phyloP scores from a whole-genome alignment of 1,140 invertebrate genomes.

The Andricus grossulariae region DNA sequence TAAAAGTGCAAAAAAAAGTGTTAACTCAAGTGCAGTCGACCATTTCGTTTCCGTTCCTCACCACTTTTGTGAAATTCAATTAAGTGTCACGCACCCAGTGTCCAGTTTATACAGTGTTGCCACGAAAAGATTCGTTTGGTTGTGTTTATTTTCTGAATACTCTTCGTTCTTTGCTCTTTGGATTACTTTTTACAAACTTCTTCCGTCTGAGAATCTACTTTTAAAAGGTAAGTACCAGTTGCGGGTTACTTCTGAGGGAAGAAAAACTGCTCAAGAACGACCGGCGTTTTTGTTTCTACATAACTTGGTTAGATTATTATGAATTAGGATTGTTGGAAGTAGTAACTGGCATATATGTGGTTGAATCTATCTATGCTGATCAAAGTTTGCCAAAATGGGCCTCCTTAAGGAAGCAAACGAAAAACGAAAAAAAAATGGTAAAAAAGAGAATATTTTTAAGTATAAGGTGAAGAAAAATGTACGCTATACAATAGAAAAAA shows the following conservation, averaged over 20 bases:
- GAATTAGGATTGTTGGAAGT: too few relatives aligned
- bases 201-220: neutral
- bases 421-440: too few relatives aligned
- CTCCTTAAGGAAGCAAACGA: too few relatives aligned
- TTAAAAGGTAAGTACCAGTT: neutral
- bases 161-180: neutral
- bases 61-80: neutral
- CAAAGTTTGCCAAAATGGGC: too few relatives aligned
- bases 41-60: neutral
- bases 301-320: too few relatives aligned
- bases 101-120: neutral
- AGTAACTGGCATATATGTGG: too few relatives aligned
- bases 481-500: too few relatives aligned
- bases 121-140: slow-evolving; percentile 1
- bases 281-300: too few relatives aligned
- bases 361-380: too few relatives aligned
- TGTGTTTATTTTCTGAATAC: neutral
- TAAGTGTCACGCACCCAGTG: neutral
- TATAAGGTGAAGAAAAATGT: neutral
- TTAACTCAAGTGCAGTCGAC: slow-evolving; percentile 23
- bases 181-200: neutral
- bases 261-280: too few relatives aligned
- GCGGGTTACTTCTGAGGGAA: too few relatives aligned
- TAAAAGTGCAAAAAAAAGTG: neutral
- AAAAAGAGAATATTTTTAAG: too few relatives aligned